Evolutionary conservation across 2,113 vertebrate species (phyloP).

Genomic region (Platichthys flesus): DNA sequence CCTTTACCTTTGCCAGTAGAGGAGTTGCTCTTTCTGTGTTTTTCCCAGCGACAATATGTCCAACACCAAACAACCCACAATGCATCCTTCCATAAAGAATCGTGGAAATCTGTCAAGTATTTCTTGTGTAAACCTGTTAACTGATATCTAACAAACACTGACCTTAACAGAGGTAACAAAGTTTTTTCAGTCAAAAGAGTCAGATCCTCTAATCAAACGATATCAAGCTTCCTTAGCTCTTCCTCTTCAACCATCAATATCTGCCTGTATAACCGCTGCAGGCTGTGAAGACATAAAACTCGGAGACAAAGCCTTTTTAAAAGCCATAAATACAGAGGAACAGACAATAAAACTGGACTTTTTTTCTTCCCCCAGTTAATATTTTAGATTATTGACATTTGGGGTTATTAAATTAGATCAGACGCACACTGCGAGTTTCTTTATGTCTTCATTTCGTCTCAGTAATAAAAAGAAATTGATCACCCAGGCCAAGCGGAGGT

Average conservation of each 20-base stretch:
- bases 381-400: slow-evolving; percentile 6
- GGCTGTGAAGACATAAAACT: slow-evolving; percentile 8
- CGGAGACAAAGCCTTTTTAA: background rate
- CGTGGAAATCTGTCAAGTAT: too few species aligned
- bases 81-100: too few species aligned
- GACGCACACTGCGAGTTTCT: background rate
- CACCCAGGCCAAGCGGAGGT: too few species aligned
- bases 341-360: background rate
- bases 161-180: too few species aligned
- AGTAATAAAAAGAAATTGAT: background rate
- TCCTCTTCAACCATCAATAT: background rate
- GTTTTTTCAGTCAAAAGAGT: background rate
- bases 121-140: too few species aligned
- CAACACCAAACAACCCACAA: too few species aligned
- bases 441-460: background rate
- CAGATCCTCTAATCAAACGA: background rate
- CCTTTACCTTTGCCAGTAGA: too few species aligned
- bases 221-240: background rate
- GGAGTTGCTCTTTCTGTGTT: too few species aligned
- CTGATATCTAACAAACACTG: too few species aligned
- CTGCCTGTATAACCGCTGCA: background rate
- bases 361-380: background rate
- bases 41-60: too few species aligned
- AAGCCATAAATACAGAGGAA: background rate
- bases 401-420: slow-evolving; percentile 4